phyloP scores from a whole-genome alignment of 2,797 vertebrate genomes.

The Columba guinea region DNA sequence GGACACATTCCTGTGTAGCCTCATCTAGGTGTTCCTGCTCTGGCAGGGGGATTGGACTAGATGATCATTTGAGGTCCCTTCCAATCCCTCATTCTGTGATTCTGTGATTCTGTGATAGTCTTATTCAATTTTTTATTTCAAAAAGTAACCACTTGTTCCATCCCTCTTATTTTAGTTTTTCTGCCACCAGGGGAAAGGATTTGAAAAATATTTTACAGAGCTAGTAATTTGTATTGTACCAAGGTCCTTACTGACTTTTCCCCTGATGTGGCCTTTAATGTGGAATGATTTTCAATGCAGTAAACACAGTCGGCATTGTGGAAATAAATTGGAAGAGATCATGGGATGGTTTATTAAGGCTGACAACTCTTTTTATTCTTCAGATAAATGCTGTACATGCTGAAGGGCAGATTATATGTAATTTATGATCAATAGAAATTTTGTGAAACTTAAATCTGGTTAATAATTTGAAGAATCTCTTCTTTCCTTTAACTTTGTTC shows the following conservation, averaged over 20 bases:
- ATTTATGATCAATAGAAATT: conserved; percentile 5
- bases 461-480: conserved; percentile 17
- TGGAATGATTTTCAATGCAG: conserved; percentile 18
- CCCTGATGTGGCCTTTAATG: background rate
- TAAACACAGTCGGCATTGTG: background rate
- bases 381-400: background rate
- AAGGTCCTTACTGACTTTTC: background rate
- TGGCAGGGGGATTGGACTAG: too few species aligned
- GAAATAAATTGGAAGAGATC: conserved; percentile 20
- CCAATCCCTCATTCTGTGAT: too few species aligned
- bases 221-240: background rate
- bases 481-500: conserved; percentile 14
- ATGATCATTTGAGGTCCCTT: too few species aligned
- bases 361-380: conserved; percentile 21
- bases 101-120: background rate
- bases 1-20: too few species aligned
- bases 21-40: too few species aligned
- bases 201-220: background rate
- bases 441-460: background rate
- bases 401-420: background rate
- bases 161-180: background rate
- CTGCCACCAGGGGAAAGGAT: background rate
- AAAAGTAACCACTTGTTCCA: background rate
- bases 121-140: background rate
- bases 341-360: background rate